Percentiles rank a stretch among this genome's conserved stretches.
These are phyloP conservation scores for Drosophila nr. perissopoda DNA, from an alignment of 2,888 invertebrate species.

Conservation along the genomic window DNA sequence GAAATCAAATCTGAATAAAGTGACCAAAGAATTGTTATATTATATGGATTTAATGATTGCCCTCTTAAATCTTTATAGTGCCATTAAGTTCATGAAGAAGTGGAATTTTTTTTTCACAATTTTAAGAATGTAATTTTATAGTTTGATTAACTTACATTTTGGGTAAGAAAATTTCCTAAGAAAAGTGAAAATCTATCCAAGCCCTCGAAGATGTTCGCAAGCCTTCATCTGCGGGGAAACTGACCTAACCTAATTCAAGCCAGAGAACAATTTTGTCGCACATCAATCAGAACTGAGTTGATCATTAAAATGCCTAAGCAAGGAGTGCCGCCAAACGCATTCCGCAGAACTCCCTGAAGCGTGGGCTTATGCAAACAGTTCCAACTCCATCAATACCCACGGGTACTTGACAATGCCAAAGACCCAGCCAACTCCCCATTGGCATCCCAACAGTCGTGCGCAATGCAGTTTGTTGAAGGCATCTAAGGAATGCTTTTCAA, in stretches of 20 bases:
- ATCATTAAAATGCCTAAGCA: slow-evolving; percentile 42
- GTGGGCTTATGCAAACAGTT: slow-evolving; percentile 35
- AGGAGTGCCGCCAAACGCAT: slow-evolving; percentile 53
- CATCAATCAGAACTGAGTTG: slow-evolving; percentile 4
- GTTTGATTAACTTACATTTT: not conserved
- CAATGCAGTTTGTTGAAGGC: slow-evolving; percentile 62
- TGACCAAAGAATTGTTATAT: slow-evolving; percentile 19
- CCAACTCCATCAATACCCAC: slow-evolving; percentile 40
- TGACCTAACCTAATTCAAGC: slow-evolving; percentile 49
- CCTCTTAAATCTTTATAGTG: slow-evolving; percentile 3
- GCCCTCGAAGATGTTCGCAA: not conserved
- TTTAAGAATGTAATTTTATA: not conserved
- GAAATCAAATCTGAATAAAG: slow-evolving; percentile 25
- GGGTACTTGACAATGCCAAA: slow-evolving; percentile 50
- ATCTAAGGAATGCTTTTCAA: slow-evolving; percentile 57
- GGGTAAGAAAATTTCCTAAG: not conserved
- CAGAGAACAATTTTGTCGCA: slow-evolving; percentile 3
- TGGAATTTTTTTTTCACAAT: slow-evolving; percentile 14
- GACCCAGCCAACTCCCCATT: slow-evolving; percentile 42
- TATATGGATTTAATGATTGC: slow-evolving; percentile 1
- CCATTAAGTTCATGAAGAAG: slow-evolving; percentile 8
- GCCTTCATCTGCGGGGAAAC: slow-evolving; percentile 10
- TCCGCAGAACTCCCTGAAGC: slow-evolving; percentile 47
- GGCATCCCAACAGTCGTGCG: slow-evolving; percentile 18
- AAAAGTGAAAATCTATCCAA: slow-evolving; percentile 27